Evolutionary conservation across 2,888 invertebrate genomes (phyloP).

Genomic region (Trachelus troglodyta): DNA sequence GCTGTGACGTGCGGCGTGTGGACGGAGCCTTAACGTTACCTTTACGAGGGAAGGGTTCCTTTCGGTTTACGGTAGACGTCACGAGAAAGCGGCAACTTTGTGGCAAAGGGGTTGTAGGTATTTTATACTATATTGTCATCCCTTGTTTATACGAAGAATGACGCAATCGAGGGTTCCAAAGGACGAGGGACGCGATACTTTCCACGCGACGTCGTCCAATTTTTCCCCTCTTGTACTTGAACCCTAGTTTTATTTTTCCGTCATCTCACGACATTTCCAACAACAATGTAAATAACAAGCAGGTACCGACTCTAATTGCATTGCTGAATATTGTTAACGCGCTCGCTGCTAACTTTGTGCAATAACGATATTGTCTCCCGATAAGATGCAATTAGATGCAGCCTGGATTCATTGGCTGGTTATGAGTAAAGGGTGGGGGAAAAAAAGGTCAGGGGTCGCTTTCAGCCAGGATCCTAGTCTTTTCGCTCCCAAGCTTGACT

Average conservation of each 20-base stretch:
- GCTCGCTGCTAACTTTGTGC: not conserved
- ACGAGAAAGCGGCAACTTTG: not conserved
- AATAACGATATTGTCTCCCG: not conserved
- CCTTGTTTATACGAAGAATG: not conserved
- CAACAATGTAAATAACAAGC: not conserved
- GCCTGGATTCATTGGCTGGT: not conserved
- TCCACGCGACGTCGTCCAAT: not conserved
- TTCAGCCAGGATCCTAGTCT: not conserved
- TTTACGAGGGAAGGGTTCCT: not conserved
- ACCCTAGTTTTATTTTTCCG: not conserved
- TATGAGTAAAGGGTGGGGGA: not conserved
- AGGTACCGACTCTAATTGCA: not conserved
- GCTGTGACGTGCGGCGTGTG: not conserved
- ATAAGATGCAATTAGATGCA: not conserved
- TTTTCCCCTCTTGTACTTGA: not conserved
- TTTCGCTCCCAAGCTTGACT: not conserved
- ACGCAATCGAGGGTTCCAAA: not conserved
- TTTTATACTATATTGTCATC: not conserved
- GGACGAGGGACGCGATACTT: not conserved
- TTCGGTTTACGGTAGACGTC: not conserved
- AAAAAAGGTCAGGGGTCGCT: not conserved
- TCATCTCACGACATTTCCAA: not conserved
- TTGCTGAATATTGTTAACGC: not conserved
- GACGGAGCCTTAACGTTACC: not conserved
- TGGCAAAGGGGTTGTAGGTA: not conserved